These are phyloP conservation scores for Coranthus polyacanthus DNA, from an alignment of 2,797 vertebrate species.

Conservation along the genomic window DNA sequence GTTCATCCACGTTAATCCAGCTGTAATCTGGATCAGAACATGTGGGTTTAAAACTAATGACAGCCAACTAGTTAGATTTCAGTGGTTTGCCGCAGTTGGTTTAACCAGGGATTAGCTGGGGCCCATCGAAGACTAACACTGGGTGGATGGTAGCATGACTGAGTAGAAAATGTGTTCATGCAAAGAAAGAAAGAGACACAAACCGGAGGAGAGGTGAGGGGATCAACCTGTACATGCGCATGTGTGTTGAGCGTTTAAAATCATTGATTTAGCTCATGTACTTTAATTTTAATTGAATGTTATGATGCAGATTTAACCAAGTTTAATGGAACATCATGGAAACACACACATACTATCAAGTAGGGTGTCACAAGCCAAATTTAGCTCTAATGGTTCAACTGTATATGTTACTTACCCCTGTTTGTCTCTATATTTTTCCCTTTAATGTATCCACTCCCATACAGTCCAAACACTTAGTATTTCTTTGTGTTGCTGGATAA, in stretches of 20 bases:
- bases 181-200: slow-evolving; percentile 39
- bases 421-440: slow-evolving; percentile 11
- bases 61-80: slow-evolving; percentile 84
- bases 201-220: slow-evolving; percentile 30
- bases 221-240: slow-evolving; percentile 46
- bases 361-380: slow-evolving; percentile 2
- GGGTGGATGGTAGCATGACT: slow-evolving; percentile 57
- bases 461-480: slow-evolving; percentile 34
- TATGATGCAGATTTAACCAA: slow-evolving; percentile 21
- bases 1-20: slow-evolving; percentile 83
- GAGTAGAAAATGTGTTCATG: slow-evolving; percentile 53
- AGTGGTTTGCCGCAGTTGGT: slow-evolving; percentile 70
- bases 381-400: neutral
- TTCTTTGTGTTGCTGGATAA: slow-evolving; percentile 55
- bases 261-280: slow-evolving; percentile 40
- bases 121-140: slow-evolving; percentile 66
- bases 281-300: slow-evolving; percentile 34
- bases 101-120: slow-evolving; percentile 80
- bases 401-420: neutral
- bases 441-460: slow-evolving; percentile 33
- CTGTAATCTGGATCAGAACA: slow-evolving; percentile 84
- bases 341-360: slow-evolving; percentile 1
- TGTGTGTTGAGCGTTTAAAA: slow-evolving; percentile 53
- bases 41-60: slow-evolving; percentile 80
- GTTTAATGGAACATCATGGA: slow-evolving; percentile 7